These are phyloP conservation scores for Drosophila kepulauana DNA, from an alignment of 1,140 invertebrate species.

Conservation along the genomic window DNA sequence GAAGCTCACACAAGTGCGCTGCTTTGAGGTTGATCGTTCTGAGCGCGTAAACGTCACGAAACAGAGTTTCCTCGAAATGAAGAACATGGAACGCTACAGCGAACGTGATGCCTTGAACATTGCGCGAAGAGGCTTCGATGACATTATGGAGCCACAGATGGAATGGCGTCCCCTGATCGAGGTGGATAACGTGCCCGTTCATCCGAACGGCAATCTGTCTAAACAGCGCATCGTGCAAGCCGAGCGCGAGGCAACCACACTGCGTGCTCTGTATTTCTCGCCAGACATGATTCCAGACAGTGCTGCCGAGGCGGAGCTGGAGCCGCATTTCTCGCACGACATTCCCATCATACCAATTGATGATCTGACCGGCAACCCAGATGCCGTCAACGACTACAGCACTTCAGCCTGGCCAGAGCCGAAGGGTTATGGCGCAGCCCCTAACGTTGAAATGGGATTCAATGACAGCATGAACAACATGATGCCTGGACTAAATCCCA, in stretches of 20 bases:
- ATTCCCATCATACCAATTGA: constrained; percentile 94
- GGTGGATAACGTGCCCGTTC: constrained; percentile 87
- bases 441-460: constrained; percentile 39
- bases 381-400: constrained; percentile 91
- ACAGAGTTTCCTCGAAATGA: constrained; percentile 94
- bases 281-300: constrained; percentile 94
- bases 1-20: constrained; percentile 92
- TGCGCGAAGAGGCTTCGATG: constrained; percentile 91
- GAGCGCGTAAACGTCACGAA: constrained; percentile 97
- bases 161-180: constrained; percentile 89
- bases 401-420: constrained; percentile 93
- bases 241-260: constrained; percentile 92
- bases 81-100: constrained; percentile 93
- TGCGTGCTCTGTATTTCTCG: constrained; percentile 94
- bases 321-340: constrained; percentile 91
- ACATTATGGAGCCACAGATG: constrained; percentile 92
- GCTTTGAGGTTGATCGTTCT: constrained; percentile 97
- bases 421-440: constrained; percentile 86
- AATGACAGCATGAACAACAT: constrained; percentile 83
- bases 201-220: constrained; percentile 91
- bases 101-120: constrained; percentile 94
- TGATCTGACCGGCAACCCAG: constrained; percentile 92
- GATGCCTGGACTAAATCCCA: constrained; percentile 82
- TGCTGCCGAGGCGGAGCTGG: constrained; percentile 93
- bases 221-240: constrained; percentile 94